phyloP scores from a whole-genome alignment of 2,113 vertebrate genomes.

The Takifugu bimaculatus region DNA sequence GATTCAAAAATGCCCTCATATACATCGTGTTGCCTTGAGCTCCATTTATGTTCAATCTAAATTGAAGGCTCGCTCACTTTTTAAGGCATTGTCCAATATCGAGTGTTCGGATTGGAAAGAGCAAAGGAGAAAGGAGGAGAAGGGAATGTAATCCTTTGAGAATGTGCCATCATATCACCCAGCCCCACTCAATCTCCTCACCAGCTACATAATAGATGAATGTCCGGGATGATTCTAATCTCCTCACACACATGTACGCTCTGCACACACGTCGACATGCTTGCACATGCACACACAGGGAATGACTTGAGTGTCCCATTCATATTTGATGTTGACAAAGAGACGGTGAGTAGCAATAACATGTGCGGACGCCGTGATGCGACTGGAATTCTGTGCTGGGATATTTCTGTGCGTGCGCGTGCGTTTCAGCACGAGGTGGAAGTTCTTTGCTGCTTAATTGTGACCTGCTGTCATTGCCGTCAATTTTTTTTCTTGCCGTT shows the following conservation, averaged over 20 bases:
- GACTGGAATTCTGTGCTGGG: constrained; percentile 23
- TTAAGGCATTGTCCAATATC: constrained; percentile 51
- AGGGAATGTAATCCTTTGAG: constrained; percentile 62
- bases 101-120: constrained; percentile 38
- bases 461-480: constrained; percentile 24
- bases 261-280: background rate
- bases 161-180: constrained; percentile 60
- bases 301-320: constrained; percentile 38
- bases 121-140: constrained; percentile 26
- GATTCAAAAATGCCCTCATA: constrained; percentile 1
- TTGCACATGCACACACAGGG: constrained; percentile 11
- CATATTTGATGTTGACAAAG: constrained; percentile 53
- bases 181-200: constrained; percentile 56
- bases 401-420: constrained; percentile 1
- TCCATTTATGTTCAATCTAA: constrained; percentile 26
- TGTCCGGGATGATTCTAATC: constrained; percentile 65
- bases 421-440: background rate
- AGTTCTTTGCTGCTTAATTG: constrained; percentile 7
- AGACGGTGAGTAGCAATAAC: constrained; percentile 42
- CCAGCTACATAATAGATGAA: constrained; percentile 65
- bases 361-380: constrained; percentile 18
- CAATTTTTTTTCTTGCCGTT: constrained; percentile 19
- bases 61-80: constrained; percentile 33
- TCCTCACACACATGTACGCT: constrained; percentile 30
- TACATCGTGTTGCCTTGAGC: background rate